A percentile compares a stretch with the other conserved stretches of the same genome.
phyloP scores from a whole-genome alignment of 2,888 invertebrate genomes.

The Pseudococcus viburni region DNA sequence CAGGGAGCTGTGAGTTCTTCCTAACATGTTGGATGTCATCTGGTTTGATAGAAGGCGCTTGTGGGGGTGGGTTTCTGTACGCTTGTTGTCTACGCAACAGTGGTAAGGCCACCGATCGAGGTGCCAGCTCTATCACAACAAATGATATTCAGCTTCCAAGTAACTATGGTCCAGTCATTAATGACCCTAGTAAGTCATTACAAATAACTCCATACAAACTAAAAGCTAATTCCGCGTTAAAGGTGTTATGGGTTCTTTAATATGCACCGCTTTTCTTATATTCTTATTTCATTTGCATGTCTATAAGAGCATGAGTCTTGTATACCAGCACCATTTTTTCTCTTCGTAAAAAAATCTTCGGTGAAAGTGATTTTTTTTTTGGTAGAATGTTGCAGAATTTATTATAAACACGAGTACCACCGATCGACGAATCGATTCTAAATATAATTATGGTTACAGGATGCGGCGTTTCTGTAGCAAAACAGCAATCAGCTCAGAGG shows the following conservation, averaged over 20 bases:
- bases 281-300: constrained; percentile 50
- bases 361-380: neutral
- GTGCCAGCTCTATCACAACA: constrained; percentile 68
- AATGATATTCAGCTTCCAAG: constrained; percentile 72
- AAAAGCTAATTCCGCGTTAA: constrained; percentile 54
- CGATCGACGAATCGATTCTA: neutral
- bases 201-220: constrained; percentile 61
- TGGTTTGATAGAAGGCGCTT: constrained; percentile 87
- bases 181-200: constrained; percentile 81
- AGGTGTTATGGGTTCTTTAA: constrained; percentile 11
- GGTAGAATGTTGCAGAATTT: constrained; percentile 43
- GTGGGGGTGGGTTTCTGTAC: constrained; percentile 83
- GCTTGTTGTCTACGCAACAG: constrained; percentile 86
- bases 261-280: constrained; percentile 45
- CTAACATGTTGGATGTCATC: constrained; percentile 92
- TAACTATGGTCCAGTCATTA: constrained; percentile 81
- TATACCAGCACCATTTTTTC: neutral
- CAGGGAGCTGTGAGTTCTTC: constrained; percentile 88
- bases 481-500: constrained; percentile 89
- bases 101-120: constrained; percentile 70
- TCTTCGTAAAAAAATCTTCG: neutral
- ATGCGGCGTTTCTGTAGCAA: constrained; percentile 88
- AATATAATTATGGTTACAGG: constrained; percentile 73
- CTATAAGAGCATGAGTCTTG: constrained; percentile 20
- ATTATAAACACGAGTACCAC: neutral